Evolutionary conservation across 2,113 vertebrate genomes (phyloP), one percentile per base, ranked within the genome.

Genomic region (Geococcyx californianus): DNA sequence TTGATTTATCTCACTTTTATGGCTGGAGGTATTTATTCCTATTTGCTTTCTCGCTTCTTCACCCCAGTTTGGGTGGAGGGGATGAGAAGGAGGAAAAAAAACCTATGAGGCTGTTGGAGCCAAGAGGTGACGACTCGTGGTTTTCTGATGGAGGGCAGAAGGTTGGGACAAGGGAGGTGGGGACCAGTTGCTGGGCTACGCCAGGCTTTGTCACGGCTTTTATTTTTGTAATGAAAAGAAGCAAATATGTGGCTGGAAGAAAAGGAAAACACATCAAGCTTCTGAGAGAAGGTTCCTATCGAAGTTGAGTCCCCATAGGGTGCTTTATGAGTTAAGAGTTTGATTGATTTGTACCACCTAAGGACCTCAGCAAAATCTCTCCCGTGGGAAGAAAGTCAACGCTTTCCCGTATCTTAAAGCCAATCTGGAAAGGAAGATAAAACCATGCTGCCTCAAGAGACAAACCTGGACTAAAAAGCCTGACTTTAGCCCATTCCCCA

Each of bases 1-100:
- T 93, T 97, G 96, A 97, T 97, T 97, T 96, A 97, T 94, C 97
- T 97, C 89, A 86, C 73, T 97, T 97, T 96, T 97, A 97, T 89
- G 58, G 81, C 88, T 96, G 86, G 79, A 96, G 77, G 84, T 95
- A 95, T 97, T 97, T 97, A 97, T 97, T 97, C 94, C 95, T 95
- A 89, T 97, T 96, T 97, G 94, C 88, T 96, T 93, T 81, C 93
- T 94, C 6, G 0, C 82, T 97, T 95, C 91, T 96, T 97, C 74
- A 92, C 84, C 70, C 44, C 59, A 69, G 68, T 72, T 86, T 85
- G 62, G 47, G 55, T 69, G 49, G 80, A 70, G 59, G 42, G 56
- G 58, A 63, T 2, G 8, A 79, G n/a, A 44, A 94, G 28, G 13
- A 80, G 45, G 70, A 93, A 88, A 87, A 86, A 80, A 81, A 40